Evolutionary conservation across 2,888 invertebrate species (phyloP).

Genomic region (Choristoneura rosaceana): DNA sequence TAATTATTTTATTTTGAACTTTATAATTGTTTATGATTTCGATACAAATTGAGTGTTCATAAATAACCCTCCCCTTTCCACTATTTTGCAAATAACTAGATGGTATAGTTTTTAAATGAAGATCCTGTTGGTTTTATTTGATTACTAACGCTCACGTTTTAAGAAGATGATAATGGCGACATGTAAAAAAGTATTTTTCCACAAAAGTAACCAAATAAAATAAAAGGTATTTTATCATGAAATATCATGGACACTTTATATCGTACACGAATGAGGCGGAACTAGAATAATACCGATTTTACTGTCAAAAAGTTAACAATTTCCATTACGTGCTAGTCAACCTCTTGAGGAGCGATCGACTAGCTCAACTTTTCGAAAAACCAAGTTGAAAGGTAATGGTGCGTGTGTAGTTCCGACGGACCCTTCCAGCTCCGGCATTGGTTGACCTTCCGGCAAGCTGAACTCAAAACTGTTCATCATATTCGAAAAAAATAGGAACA

Average conservation of each 20-base stretch:
- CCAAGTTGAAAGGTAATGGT: constrained; percentile 79
- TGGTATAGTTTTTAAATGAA: neutral
- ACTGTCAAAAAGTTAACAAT: neutral
- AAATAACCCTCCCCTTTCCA: neutral
- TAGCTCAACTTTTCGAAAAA: constrained; percentile 42
- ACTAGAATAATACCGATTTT: neutral
- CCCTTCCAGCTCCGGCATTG: constrained; percentile 90
- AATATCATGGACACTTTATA: constrained; percentile 4
- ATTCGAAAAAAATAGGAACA: constrained; percentile 92
- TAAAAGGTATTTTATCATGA: neutral
- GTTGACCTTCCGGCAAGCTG: constrained; percentile 87
- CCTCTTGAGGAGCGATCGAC: neutral
- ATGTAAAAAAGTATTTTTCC: neutral
- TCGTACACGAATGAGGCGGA: constrained; percentile 6
- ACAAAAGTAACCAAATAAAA: constrained; percentile 2
- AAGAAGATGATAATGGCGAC: neutral
- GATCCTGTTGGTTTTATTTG: neutral
- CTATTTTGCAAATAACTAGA: neutral
- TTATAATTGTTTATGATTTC: too few relatives aligned
- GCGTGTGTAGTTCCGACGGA: constrained; percentile 90
- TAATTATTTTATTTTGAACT: neutral
- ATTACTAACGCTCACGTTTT: neutral
- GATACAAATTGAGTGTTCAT: too few relatives aligned
- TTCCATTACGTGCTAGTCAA: neutral
- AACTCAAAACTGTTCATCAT: constrained; percentile 91